phyloP scores from a whole-genome alignment of 1,140 invertebrate genomes.

The Centruroides sculpturatus region DNA sequence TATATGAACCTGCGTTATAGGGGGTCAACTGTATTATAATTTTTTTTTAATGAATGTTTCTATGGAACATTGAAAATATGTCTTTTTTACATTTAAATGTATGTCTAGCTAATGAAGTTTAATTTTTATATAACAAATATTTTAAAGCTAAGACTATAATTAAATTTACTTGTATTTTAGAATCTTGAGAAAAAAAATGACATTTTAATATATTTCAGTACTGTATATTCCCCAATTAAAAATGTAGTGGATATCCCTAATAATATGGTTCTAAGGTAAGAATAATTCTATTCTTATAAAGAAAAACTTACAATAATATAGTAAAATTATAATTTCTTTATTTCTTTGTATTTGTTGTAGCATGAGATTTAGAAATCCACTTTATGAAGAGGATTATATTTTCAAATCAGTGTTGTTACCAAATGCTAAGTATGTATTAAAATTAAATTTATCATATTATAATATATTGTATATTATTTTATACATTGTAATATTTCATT shows the following conservation, averaged over 20 bases:
- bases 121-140: too few relatives aligned
- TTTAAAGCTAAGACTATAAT: too few relatives aligned
- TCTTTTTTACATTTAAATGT: too few relatives aligned
- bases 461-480: neutral
- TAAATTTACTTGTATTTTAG: too few relatives aligned
- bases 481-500: neutral
- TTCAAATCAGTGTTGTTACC: constrained; percentile 59
- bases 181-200: too few relatives aligned
- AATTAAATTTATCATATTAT: neutral
- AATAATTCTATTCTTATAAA: constrained; percentile 1
- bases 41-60: too few relatives aligned
- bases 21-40: too few relatives aligned
- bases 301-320: too few relatives aligned
- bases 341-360: constrained; percentile 44
- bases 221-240: neutral
- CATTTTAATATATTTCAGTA: neutral
- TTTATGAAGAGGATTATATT: constrained; percentile 53
- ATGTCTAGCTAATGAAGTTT: too few relatives aligned
- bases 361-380: constrained; percentile 62
- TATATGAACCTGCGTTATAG: too few relatives aligned
- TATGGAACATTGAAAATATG: too few relatives aligned
- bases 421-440: constrained; percentile 33
- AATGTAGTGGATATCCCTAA: constrained; percentile 7
- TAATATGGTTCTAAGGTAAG: constrained; percentile 11
- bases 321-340: constrained; percentile 17